Conservation (phyloP, 2,888 invertebrate species). For the Aplocera efformata region DNA sequence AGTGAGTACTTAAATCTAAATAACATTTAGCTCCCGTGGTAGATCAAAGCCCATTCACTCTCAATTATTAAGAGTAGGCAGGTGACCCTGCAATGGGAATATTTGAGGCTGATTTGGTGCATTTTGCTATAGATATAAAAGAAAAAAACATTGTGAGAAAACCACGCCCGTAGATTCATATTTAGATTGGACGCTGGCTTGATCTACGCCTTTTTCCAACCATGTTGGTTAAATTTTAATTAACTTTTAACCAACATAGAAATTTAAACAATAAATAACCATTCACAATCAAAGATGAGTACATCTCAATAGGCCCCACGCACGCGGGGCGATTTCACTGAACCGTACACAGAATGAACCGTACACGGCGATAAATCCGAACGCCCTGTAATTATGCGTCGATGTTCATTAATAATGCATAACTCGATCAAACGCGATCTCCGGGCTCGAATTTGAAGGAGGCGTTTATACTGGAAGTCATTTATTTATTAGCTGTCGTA, state of each 20-base stretch:
- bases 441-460: conserved; percentile 31
- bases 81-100: too few species aligned
- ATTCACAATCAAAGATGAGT: conserved; percentile 15
- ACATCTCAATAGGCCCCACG: conserved; percentile 31
- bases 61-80: too few species aligned
- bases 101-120: too few species aligned
- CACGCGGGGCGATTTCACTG: conserved; percentile 27
- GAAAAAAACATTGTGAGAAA: too few species aligned
- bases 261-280: conserved; percentile 13
- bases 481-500: conserved; percentile 11
- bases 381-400: conserved; percentile 67
- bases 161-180: too few species aligned
- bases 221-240: too few species aligned
- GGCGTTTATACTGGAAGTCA: conserved; percentile 32
- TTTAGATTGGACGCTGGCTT: too few species aligned
- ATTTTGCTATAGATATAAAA: too few species aligned
- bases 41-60: too few species aligned
- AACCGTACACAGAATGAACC: conserved; percentile 19
- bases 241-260: background rate
- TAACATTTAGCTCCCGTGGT: too few species aligned
- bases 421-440: conserved; percentile 68
- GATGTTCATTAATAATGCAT: conserved; percentile 76
- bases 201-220: too few species aligned
- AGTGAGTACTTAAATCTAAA: too few species aligned
- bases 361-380: conserved; percentile 52